Evolutionary conservation across 2,113 vertebrate species (phyloP), one percentile per base, ranked within the genome.

Genomic region (Tapirus terrestris): DNA sequence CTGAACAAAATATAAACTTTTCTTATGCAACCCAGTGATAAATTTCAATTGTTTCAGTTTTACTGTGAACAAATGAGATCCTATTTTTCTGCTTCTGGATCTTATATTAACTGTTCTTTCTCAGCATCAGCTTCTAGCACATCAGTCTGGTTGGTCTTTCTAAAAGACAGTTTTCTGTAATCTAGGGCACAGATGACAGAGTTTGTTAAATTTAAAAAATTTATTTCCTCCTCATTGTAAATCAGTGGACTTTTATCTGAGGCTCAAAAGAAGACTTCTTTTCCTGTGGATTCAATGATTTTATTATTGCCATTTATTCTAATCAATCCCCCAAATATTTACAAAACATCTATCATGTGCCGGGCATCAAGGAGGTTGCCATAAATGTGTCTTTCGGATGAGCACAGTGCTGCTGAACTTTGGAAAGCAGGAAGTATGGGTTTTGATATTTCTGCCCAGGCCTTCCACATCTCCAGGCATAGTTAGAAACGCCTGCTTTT

Each of bases 251-350:
- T 94, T 79, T 83, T 61, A 89, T 60, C 18, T 36, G 56, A 94
- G 61, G 4, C 16, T 72, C 18, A 29, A 56, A 86, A 80, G 13
- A 91, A 21, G 12, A 23, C 18, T 76, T 68, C 3, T 51, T 56
- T 51, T 36, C 17, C 31, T 76, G 6, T 39, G 56, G 36, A 53
- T 17, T 65, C 76, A 77, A 91, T 45, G 11, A 60, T 93, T 86
- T 96, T 91, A 65, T 85, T 82, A 82, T 61, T 95, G 63, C 17
- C 31, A 76, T 63, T 86, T 86, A 87, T 97, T 92, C 63, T 70
- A 73, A 90, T 92, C 33, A 45, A 75, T 31, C 93, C 23, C n/a
- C 81, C 45, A 67, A 85, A 68, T 76, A 96, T 91, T 93, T 89
- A 63, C 33, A 83, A 60, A 79, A 27, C 17, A 82, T 82, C 33